phyloP scores from a whole-genome alignment of 2,888 invertebrate species.

The Slavum lentiscoides region DNA sequence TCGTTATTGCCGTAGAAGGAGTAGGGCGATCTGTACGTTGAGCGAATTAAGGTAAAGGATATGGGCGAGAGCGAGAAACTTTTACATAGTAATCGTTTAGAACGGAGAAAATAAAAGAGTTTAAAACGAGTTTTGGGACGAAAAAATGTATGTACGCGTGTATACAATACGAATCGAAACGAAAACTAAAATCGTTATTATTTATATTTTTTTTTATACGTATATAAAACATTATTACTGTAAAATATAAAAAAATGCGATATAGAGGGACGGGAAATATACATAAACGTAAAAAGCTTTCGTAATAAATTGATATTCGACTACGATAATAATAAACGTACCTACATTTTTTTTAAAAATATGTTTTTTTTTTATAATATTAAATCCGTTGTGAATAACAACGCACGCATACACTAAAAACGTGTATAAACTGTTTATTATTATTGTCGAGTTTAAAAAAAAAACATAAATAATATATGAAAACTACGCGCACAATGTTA shows the following conservation, averaged over 20 bases:
- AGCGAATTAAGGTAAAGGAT: no score
- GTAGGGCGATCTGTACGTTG: no score
- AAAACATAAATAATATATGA: constrained; percentile 5
- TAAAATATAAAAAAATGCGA: constrained; percentile 10
- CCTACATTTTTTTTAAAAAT: no score
- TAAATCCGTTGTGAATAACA: neutral
- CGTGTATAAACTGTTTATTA: neutral
- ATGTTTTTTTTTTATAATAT: constrained; percentile 1
- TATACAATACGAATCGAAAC: no score
- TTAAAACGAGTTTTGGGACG: no score
- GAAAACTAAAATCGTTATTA: no score
- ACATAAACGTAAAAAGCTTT: constrained; percentile 12
- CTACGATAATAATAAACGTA: constrained; percentile 21
- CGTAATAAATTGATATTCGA: constrained; percentile 38
- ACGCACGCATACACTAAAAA: neutral
- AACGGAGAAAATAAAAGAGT: no score
- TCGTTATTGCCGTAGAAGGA: no score
- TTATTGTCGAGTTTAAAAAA: constrained; percentile 4
- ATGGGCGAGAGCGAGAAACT: no score
- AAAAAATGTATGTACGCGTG: no score
- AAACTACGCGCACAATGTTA: neutral
- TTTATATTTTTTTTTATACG: no score
- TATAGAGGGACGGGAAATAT: neutral
- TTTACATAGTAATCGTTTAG: no score
- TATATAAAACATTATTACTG: constrained; percentile 14